Percentiles rank a stretch among this genome's conserved stretches.
These are phyloP conservation scores for Aplysia californica DNA, from an alignment of 1,140 invertebrate species.

Conservation along the genomic window DNA sequence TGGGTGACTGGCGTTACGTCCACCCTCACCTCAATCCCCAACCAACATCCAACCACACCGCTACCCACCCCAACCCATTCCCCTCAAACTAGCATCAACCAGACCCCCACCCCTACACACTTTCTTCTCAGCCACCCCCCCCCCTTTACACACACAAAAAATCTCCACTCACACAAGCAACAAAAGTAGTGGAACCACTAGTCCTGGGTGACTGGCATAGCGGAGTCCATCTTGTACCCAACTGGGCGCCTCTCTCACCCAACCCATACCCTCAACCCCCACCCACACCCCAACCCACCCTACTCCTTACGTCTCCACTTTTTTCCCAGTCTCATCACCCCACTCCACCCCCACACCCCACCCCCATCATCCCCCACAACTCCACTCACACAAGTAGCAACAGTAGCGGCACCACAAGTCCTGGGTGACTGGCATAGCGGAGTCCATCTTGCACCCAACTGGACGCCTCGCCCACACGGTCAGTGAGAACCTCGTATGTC, in stretches of 20 bases:
- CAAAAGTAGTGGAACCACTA: no score
- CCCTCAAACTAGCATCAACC: no score
- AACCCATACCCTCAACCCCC: neutral
- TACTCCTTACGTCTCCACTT: neutral
- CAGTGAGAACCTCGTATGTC: slow-evolving; percentile 41
- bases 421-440: slow-evolving; percentile 37
- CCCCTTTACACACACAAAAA: no score
- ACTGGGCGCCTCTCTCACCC: neutral
- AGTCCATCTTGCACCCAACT: slow-evolving; percentile 37
- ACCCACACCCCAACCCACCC: neutral
- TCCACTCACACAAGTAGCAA: slow-evolving; percentile 43
- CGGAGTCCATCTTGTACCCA: neutral
- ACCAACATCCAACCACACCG: no score
- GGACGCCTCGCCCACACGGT: slow-evolving; percentile 35
- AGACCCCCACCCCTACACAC: no score
- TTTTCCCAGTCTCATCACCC: neutral
- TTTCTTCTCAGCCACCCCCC: no score
- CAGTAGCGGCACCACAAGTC: slow-evolving; percentile 45
- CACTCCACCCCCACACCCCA: neutral
- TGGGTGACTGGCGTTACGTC: no score
- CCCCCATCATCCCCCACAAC: neutral
- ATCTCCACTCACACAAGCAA: no score
- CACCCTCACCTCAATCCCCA: no score
- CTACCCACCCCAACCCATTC: no score
- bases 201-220: neutral